Conservation (phyloP, 1,140 invertebrate species). For the Rhopalosiphum maidis region DNA sequence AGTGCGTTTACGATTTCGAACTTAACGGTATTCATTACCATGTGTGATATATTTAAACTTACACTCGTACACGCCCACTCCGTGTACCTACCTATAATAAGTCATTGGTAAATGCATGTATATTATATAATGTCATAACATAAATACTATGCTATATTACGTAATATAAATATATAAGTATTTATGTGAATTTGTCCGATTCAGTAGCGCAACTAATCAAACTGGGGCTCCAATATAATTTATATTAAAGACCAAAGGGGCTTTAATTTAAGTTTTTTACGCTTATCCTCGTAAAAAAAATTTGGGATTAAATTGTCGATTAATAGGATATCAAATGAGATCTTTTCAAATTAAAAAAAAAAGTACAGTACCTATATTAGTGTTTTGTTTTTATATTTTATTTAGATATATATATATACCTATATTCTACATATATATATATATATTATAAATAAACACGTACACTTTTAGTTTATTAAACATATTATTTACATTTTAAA, state of each 20-base stretch:
- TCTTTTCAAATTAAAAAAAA: neutral
- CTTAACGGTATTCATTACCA: neutral
- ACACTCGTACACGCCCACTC: neutral
- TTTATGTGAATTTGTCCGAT: too few species aligned
- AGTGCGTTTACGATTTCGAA: neutral
- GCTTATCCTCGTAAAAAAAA: neutral
- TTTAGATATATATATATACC: too few species aligned
- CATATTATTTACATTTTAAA: too few species aligned
- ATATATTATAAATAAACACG: too few species aligned
- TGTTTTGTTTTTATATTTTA: too few species aligned
- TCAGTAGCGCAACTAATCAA: too few species aligned
- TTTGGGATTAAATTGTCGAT: neutral
- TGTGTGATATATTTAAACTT: too few species aligned
- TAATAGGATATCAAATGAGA: too few species aligned
- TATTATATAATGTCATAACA: neutral
- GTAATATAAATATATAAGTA: too few species aligned
- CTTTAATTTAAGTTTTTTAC: neutral
- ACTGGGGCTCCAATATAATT: neutral
- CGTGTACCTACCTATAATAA: neutral
- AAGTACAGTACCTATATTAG: neutral
- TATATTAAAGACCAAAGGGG: neutral
- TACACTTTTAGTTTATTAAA: too few species aligned
- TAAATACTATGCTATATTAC: neutral
- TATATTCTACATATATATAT: too few species aligned
- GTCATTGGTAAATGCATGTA: neutral